Base-by-base conservation (phyloP, 92 coral and sea anemone species). In the Epizoanthus rinbou region DNA sequence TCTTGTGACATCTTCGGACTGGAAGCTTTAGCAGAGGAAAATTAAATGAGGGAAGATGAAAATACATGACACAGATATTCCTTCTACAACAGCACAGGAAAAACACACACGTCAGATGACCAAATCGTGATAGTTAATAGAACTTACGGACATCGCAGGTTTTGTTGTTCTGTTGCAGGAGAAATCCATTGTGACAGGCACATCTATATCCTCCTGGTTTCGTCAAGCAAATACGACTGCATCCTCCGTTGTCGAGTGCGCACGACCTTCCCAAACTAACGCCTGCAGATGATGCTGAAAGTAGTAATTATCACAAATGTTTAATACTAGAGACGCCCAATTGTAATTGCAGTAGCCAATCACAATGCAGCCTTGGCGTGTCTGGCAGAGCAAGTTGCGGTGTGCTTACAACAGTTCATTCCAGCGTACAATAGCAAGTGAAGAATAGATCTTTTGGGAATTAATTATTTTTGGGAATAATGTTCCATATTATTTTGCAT, bases 141-240 rank as follows among this genome's bases (percentile, higher is more conserved):
- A 71, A 71, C 76, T 37, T 71, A 71, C 76, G 15, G 16, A 41
- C 43, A n/a, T 71, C 76, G 56, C 76, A 71, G 11, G 59, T 41
- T 71, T 37, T 71, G 23, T 71, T 71, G 76, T 71, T 23, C 31
- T 41, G 43, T 71, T 43, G 22, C 21, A 71, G 25, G 28, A 6
- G 13, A 31, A 41, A 71, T 43, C 76, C 76, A 10, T 28, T 71
- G 22, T 54, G 23, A 31, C 76, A 71, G 14, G 15, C 22, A 57
- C 76, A 71, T 71, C 43, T 71, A 1, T 21, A 39, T 43, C 76
- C 37, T 17, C 50, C 56, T 43, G 76, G 76, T 19, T 24, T 14
- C 31, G 76, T 39, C 58, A 71, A 43, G 25, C 76, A 71, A 18
- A 71, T 9, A n/a, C 45, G 76, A 16, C 35, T n/a, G 76, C 76